Percentiles rank a stretch among this genome's conserved stretches.
phyloP scores from a whole-genome alignment of 2,888 invertebrate species.

The Selenia dentaria region DNA sequence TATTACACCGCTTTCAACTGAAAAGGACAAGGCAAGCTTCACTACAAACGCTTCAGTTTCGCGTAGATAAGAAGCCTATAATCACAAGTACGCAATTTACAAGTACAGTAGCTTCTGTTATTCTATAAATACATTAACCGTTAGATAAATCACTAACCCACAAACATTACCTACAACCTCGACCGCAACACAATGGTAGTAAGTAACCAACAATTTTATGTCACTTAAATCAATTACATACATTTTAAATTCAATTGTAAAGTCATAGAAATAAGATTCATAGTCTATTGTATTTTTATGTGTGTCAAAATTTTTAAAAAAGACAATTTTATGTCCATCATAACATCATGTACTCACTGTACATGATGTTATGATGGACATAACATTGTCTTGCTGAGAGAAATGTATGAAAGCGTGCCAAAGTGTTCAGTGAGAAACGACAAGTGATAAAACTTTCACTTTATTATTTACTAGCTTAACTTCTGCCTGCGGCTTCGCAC shows the following conservation, averaged over 20 bases:
- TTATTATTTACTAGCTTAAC: too few species aligned
- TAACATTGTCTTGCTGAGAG: conserved; percentile 5
- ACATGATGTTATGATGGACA: conserved; percentile 3
- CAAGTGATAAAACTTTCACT: conserved; percentile 13
- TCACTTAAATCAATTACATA: background rate
- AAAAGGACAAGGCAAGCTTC: too few species aligned
- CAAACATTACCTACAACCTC: background rate
- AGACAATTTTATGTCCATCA: too few species aligned
- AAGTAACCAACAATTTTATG: conserved; percentile 2
- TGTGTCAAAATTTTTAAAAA: too few species aligned
- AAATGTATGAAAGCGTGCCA: conserved; percentile 8
- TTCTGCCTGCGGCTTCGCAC: too few species aligned
- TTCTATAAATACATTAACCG: too few species aligned
- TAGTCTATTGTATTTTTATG: background rate
- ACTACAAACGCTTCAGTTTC: too few species aligned
- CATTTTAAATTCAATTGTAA: conserved; percentile 8
- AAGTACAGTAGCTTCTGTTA: too few species aligned
- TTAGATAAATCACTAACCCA: conserved; percentile 10
- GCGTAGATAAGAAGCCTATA: too few species aligned
- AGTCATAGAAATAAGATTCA: conserved; percentile 1
- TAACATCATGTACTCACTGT: too few species aligned
- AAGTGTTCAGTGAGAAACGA: conserved; percentile 2
- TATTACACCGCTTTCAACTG: too few species aligned
- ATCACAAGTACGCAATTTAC: too few species aligned
- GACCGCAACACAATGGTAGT: conserved; percentile 6